Percentiles rank a stretch among this genome's conserved stretches.
phyloP scores from a whole-genome alignment of 2,797 vertebrate species.

The Chrosomus eos region DNA sequence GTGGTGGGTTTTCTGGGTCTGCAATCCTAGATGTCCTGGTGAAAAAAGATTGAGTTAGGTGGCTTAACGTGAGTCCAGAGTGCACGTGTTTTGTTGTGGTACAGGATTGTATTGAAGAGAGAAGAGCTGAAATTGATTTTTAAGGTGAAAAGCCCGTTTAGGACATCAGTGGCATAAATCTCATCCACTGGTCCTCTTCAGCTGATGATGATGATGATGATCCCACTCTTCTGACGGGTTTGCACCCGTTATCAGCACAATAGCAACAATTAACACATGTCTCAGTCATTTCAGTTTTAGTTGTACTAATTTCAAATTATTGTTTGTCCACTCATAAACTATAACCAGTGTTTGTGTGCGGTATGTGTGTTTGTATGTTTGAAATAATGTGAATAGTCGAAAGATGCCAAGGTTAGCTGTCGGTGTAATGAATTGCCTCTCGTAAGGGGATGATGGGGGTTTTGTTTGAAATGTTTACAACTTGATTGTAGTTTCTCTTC shows the following conservation, averaged over 20 bases:
- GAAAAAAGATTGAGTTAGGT: background rate
- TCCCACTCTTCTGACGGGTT: background rate
- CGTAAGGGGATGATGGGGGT: background rate
- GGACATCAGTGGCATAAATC: background rate
- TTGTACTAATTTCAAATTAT: background rate
- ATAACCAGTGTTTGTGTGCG: background rate
- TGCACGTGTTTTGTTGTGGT: background rate
- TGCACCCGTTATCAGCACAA: background rate
- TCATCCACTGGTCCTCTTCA: background rate
- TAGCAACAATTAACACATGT: background rate
- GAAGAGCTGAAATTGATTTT: background rate
- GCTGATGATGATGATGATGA: background rate
- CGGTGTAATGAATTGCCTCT: background rate
- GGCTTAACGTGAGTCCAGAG: background rate
- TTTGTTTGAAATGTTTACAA: background rate
- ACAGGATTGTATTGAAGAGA: background rate
- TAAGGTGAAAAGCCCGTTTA: background rate
- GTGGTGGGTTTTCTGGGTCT: background rate
- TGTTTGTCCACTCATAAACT: background rate
- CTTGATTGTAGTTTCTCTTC: conserved; percentile 20
- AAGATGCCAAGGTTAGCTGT: conserved; percentile 10
- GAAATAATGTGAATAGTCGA: background rate
- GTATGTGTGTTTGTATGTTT: background rate
- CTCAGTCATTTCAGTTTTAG: background rate
- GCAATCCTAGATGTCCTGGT: background rate